Percentiles rank a stretch among this genome's conserved stretches.
Conservation (phyloP, 2,888 invertebrate genomes). For the Ormyrus labotus region DNA sequence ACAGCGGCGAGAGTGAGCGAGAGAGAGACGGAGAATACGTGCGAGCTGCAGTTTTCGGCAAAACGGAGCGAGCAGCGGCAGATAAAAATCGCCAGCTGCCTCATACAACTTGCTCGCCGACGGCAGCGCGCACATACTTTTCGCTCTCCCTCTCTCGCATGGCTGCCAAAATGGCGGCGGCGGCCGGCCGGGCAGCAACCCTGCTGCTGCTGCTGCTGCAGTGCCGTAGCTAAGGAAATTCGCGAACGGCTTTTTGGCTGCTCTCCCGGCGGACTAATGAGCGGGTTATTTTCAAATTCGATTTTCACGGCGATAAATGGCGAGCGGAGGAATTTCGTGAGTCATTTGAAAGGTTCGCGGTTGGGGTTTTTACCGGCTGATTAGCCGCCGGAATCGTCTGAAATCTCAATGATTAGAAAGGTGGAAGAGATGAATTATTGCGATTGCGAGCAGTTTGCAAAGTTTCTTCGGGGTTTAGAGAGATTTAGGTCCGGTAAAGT, state of each 20-base stretch:
- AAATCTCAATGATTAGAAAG: too few relatives aligned
- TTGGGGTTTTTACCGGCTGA: too few relatives aligned
- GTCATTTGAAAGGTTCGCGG: too few relatives aligned
- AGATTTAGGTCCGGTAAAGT: too few relatives aligned
- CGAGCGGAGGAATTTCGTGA: too few relatives aligned
- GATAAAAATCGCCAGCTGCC: slow-evolving; percentile 45
- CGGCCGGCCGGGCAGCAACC: slow-evolving; percentile 60
- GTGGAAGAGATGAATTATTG: too few relatives aligned
- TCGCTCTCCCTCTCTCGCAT: slow-evolving; percentile 61
- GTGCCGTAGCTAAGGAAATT: slow-evolving; percentile 39
- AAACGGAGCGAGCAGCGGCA: background rate
- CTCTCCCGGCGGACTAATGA: too few relatives aligned
- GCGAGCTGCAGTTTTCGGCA: slow-evolving; percentile 25
- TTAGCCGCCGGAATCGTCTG: too few relatives aligned
- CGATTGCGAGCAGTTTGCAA: background rate
- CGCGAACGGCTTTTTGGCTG: too few relatives aligned
- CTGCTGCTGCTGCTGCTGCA: slow-evolving; percentile 39
- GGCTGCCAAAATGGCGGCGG: slow-evolving; percentile 75
- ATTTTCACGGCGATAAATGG: too few relatives aligned
- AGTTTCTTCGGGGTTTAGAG: background rate
- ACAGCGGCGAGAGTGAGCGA: slow-evolving; percentile 15
- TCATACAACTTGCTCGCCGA: background rate
- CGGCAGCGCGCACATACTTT: background rate
- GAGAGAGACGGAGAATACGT: background rate
- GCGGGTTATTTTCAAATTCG: too few relatives aligned